Conservation (phyloP, 2,113 vertebrate genomes). For the Scytalopus superciliaris region DNA sequence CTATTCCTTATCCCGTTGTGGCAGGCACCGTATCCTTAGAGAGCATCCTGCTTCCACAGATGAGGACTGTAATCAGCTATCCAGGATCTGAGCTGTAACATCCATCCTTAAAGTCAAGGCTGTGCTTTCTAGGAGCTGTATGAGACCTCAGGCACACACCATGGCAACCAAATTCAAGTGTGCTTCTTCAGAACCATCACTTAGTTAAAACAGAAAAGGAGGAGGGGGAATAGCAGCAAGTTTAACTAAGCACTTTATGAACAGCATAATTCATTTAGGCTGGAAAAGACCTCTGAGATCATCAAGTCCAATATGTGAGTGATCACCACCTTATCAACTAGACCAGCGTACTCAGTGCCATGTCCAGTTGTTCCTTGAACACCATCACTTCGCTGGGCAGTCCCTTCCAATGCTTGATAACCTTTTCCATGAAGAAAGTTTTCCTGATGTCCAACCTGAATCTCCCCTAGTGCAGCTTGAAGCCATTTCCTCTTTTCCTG, state of each 20-base stretch:
- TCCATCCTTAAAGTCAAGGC: not conserved
- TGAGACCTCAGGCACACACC: not conserved
- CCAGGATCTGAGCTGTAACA: not conserved
- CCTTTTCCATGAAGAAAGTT: not conserved
- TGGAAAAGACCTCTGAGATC: not conserved
- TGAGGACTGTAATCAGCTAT: not conserved
- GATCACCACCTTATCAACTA: not conserved
- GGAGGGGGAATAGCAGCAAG: not conserved
- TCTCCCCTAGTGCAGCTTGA: not conserved
- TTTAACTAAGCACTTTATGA: not conserved
- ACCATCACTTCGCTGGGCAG: too few relatives aligned
- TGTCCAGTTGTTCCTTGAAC: accelerated
- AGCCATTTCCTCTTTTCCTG: not conserved
- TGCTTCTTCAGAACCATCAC: not conserved
- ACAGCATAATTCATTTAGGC: not conserved
- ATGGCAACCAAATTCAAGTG: not conserved
- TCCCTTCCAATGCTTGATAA: not conserved
- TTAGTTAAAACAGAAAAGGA: not conserved
- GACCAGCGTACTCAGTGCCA: not conserved
- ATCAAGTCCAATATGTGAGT: not conserved
- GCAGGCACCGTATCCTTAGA: not conserved
- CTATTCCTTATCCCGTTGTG: not conserved
- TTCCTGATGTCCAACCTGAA: not conserved
- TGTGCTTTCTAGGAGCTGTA: not conserved
- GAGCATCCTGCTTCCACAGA: not conserved